A percentile compares a stretch with the other conserved stretches of the same genome.
These are phyloP conservation scores for Entomobrya proxima DNA, from an alignment of 2,888 invertebrate species.

Conservation along the genomic window DNA sequence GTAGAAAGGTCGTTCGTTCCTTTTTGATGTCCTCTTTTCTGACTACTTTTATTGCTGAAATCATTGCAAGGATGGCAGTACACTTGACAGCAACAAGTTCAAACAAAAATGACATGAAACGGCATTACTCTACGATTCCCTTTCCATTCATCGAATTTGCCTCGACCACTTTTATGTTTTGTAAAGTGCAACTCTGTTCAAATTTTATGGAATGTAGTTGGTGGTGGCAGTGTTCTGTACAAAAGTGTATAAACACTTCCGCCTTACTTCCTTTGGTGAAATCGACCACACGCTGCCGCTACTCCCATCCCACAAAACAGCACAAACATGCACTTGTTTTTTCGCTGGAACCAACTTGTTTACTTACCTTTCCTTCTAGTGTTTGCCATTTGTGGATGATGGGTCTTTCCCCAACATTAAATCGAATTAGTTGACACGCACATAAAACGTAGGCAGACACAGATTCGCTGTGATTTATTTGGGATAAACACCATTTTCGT, in stretches of 20 bases:
- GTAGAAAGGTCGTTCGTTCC: not conserved
- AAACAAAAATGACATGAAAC: not conserved
- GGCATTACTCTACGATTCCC: not conserved
- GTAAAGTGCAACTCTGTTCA: not conserved
- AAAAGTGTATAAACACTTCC: not conserved
- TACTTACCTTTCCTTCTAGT: not conserved
- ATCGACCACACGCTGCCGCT: not conserved
- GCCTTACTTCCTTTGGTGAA: not conserved
- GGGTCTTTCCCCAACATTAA: not conserved
- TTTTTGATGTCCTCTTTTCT: too few species aligned
- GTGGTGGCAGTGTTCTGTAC: not conserved
- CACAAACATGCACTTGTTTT: not conserved
- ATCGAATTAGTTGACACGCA: not conserved
- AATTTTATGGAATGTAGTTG: not conserved
- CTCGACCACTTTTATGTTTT: not conserved
- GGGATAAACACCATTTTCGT: too few species aligned
- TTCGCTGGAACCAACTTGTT: too few species aligned
- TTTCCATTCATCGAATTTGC: not conserved
- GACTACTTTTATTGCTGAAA: too few species aligned
- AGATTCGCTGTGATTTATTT: not conserved
- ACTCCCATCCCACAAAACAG: not conserved
- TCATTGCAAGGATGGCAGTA: too few species aligned
- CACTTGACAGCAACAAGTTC: conserved; percentile 8
- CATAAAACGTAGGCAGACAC: not conserved
- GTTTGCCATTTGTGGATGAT: not conserved